phyloP scores from a whole-genome alignment of 1,140 invertebrate species.

The Lepidurus packardi region DNA sequence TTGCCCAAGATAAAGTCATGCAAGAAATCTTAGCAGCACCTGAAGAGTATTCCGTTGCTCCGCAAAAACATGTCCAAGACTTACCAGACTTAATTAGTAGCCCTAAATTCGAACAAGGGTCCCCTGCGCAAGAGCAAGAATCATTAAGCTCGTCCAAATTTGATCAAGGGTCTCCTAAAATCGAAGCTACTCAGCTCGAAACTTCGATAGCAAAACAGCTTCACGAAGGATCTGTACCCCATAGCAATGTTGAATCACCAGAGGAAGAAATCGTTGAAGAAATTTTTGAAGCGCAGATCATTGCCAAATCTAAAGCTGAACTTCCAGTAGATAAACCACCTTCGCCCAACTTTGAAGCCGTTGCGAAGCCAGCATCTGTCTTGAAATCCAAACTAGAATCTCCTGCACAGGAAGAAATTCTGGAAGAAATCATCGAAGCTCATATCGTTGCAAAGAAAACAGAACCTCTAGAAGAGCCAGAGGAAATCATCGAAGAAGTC shows the following conservation, averaged over 20 bases:
- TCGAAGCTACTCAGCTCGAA: not conserved
- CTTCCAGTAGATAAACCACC: not conserved
- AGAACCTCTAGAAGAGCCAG: not conserved
- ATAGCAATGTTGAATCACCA: not conserved
- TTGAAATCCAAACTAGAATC: not conserved
- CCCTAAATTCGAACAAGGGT: not conserved
- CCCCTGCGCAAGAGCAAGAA: not conserved
- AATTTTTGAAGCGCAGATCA: not conserved
- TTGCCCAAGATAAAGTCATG: not conserved
- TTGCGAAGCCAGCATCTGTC: not conserved
- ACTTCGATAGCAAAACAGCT: not conserved
- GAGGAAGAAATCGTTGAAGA: not conserved
- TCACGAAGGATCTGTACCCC: not conserved
- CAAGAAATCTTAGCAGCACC: not conserved
- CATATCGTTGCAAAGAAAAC: not conserved
- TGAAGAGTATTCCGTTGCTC: not conserved
- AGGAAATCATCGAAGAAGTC: slow-evolving; percentile 1
- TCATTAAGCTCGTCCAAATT: not conserved
- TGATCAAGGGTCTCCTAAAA: not conserved
- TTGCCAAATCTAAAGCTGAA: not conserved
- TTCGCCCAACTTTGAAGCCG: not conserved
- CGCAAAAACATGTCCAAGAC: not conserved
- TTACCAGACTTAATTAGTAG: not conserved
- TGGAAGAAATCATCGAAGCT: slow-evolving; percentile 27
- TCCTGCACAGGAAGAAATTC: not conserved